Base-by-base conservation (phyloP, 2,113 vertebrate species). In the Montifringilla adamsi region DNA sequence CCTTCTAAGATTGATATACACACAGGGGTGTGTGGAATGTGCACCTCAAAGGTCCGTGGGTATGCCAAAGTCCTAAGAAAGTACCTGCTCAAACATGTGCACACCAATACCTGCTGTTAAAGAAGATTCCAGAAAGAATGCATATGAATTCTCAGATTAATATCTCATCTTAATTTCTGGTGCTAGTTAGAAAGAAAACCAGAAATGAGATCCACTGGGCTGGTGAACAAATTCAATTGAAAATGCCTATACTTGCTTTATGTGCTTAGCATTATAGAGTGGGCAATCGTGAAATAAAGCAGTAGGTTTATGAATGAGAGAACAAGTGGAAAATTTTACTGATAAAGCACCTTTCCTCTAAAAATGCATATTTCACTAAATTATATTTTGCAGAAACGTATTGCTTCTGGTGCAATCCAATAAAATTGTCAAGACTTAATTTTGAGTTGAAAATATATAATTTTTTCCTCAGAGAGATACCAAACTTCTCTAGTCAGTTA, bases 11-110 rank as follows among this genome's bases (percentile, higher is more conserved):
- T n/a, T 53, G 50, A 22, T 35, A 21, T 9, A 3, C 33, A 53
- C 26, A 77, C 3, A 67, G 39, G 13, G 39, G 13, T 9, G 2
- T 62, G 35, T 75, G 41, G 24, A 24, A 56, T 77, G 22, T 24
- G 7, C 23, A 76, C 12, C 19, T 37, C 39, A 63, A 50, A 70
- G 12, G 13, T 63, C 24, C 1, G 0, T 2, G 13, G 17, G 8
- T 20, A 19, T 13, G 11, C 30, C 66, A 10, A 68, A 79, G 8
- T 27, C 30, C 0, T 17, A 18, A 74, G 19, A 18, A 26, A 28
- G 22, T 11, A 50, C 22, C 20, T 0, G 1, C 44, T 81, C 4
- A 2, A 68, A 67, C 0, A 5, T 1, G 6, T 7, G 24, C 33
- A 31, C 39, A 37, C 4, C 46, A 47, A 56, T 19, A 39, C 10